Evolutionary conservation across 1,140 invertebrate species (phyloP).

Genomic region (Manduca sexta): DNA sequence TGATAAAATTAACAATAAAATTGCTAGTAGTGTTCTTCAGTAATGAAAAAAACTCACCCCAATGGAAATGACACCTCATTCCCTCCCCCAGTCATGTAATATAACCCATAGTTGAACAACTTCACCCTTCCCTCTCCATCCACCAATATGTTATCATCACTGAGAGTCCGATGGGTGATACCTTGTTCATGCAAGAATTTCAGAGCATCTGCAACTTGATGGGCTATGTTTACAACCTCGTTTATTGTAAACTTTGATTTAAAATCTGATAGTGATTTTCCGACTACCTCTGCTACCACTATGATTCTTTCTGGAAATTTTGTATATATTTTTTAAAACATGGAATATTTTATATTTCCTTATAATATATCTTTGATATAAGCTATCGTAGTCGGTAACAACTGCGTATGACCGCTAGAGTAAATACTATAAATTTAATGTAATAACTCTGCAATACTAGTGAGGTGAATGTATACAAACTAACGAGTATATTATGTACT

Average conservation of each 20-base stretch:
- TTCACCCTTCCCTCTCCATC: conserved; percentile 83
- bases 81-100: conserved; percentile 91
- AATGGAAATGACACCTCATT: conserved; percentile 93
- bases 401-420: too few relatives aligned
- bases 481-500: too few relatives aligned
- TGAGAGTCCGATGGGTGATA: conserved; percentile 87
- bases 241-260: conserved; percentile 64
- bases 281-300: conserved; percentile 90
- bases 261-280: conserved; percentile 74
- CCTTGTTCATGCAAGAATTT: conserved; percentile 82
- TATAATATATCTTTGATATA: too few relatives aligned
- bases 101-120: conserved; percentile 93
- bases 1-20: neutral
- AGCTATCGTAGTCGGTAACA: too few relatives aligned
- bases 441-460: too few relatives aligned
- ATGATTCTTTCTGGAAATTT: conserved; percentile 86
- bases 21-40: neutral
- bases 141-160: conserved; percentile 88
- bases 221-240: conserved; percentile 76
- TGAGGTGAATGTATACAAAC: too few relatives aligned
- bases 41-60: conserved; percentile 76
- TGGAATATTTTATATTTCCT: too few relatives aligned
- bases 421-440: too few relatives aligned
- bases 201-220: conserved; percentile 83
- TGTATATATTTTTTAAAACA: neutral